These are phyloP conservation scores for Conomelus anceps DNA, from an alignment of 2,888 invertebrate species.

Conservation along the genomic window DNA sequence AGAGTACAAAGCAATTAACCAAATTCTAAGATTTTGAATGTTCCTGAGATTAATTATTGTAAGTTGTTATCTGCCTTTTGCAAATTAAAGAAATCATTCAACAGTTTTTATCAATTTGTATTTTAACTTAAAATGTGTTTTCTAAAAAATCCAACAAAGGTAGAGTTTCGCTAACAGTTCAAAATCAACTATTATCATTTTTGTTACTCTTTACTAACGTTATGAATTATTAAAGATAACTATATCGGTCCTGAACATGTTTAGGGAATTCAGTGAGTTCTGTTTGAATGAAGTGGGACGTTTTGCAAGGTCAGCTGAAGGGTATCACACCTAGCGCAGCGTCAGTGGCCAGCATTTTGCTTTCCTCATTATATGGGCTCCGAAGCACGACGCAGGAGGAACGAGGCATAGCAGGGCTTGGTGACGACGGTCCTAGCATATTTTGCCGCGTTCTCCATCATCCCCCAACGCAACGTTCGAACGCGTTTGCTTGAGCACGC, in stretches of 20 bases:
- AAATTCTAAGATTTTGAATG: too few species aligned
- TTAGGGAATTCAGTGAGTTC: not conserved
- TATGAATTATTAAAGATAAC: not conserved
- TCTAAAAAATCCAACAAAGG: too few species aligned
- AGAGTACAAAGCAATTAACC: too few species aligned
- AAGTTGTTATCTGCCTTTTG: too few species aligned
- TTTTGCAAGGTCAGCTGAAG: not conserved
- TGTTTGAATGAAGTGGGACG: not conserved
- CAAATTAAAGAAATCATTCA: too few species aligned
- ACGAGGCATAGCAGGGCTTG: not conserved
- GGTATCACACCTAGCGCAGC: too few species aligned
- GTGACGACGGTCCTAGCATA: not conserved
- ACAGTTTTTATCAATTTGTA: too few species aligned
- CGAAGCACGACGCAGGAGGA: not conserved
- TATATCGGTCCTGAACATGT: not conserved
- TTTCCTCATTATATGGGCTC: not conserved
- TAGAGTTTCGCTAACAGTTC: too few species aligned
- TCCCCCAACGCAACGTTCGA: not conserved
- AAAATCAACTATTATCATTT: too few species aligned
- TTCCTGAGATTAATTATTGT: too few species aligned
- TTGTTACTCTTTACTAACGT: too few species aligned
- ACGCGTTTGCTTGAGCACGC: conserved; percentile 2
- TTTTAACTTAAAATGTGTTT: too few species aligned
- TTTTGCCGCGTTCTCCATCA: conserved; percentile 26
- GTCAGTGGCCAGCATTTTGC: not conserved